Base-by-base conservation (phyloP, 2,113 vertebrate species). In the Pica pica region DNA sequence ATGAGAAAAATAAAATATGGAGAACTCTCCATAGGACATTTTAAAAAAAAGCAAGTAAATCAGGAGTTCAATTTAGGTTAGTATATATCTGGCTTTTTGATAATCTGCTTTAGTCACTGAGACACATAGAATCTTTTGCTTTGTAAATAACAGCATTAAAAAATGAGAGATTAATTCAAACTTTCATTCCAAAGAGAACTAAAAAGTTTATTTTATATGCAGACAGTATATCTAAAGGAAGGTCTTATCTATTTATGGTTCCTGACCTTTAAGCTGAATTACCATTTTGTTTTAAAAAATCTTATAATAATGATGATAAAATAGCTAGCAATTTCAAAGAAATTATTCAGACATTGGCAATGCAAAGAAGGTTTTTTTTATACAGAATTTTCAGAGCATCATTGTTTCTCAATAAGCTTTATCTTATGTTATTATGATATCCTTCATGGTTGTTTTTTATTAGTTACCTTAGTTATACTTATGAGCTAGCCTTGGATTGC, bases 201-300 rank as follows among this genome's bases (percentile, higher is more conserved):
- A 49, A 82, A 93, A 60, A 3, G 5, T 59, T 77, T 47, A 24
- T 73, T 96, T 94, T 64, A 52, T 68, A 71, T 64, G n/a, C 61
- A 91, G 61, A 47, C 28, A 55, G 21, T 63, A n/a, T 57, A 75
- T 68, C 11, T 78, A 75, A 69, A 87, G 42, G 35, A 88, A 91
- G 14, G 16, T 75, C 42, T 92, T 42, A 46, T 49, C 69, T 87
- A 31, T 87, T 89, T 93, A 79, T 68, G 19, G 21, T 69, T 60
- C 77, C 79, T 87, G 84, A 84, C 87, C 93, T 95, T 91, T 87
- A 87, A 76, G 73, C 14, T 89, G 44, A 89, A 56, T 53, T 89
- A 93, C 41, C 44, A 73, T 76, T 80, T 76, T 87, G 21, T 75
- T 92, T 90, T 50, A 35, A 61, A 87, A 88, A 76, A 52, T 41